Conservation (phyloP, 2,113 vertebrate genomes). For the Miniopterus natalensis region DNA sequence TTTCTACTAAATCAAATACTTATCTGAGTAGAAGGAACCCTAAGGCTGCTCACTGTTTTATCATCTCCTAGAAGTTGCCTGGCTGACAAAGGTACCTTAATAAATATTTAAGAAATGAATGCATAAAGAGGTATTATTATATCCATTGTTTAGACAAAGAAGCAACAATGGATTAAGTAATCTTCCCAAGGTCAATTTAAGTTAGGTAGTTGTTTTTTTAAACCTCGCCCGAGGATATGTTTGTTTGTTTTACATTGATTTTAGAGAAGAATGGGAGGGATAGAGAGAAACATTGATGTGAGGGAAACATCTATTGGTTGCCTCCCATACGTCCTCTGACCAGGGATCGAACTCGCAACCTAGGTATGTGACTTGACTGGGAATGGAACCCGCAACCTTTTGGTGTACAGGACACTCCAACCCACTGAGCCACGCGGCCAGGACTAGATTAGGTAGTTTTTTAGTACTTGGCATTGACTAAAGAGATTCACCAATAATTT, state of each 20-base stretch:
- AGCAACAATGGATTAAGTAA: not conserved
- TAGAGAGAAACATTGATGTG: too few relatives aligned
- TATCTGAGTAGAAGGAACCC: not conserved
- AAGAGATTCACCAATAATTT: not conserved
- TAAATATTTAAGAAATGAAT: conserved; percentile 2
- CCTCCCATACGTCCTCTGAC: too few relatives aligned
- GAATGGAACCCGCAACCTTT: too few relatives aligned
- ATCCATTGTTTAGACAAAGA: not conserved
- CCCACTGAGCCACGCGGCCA: too few relatives aligned
- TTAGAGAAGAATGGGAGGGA: too few relatives aligned
- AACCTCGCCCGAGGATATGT: too few relatives aligned
- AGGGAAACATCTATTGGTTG: too few relatives aligned
- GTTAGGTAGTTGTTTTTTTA: not conserved
- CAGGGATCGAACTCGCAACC: too few relatives aligned
- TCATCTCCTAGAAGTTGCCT: not conserved
- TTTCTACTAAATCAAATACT: not conserved
- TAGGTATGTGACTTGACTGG: too few relatives aligned
- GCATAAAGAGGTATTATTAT: not conserved
- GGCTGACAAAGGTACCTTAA: not conserved
- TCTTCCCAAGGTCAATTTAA: not conserved
- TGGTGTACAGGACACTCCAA: too few relatives aligned
- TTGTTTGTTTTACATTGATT: not conserved
- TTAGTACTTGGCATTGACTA: not conserved
- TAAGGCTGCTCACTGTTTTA: not conserved
- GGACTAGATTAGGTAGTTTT: not conserved